Conservation (phyloP, 2,113 vertebrate species). For the Aphelocoma coerulescens region DNA sequence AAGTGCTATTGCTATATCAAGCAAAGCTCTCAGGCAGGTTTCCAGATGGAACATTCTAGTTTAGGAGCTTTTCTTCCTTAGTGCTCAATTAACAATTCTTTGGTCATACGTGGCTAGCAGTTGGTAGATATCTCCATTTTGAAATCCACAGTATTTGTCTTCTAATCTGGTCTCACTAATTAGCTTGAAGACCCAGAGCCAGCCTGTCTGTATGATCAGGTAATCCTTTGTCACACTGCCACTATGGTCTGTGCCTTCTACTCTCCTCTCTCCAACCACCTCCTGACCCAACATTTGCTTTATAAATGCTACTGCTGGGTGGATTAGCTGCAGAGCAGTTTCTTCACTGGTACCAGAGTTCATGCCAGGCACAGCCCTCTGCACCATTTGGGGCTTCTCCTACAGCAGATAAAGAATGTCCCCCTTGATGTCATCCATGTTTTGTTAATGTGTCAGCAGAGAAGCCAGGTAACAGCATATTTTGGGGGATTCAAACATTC, state of each 20-base stretch:
- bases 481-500: not conserved
- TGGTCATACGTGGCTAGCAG: not conserved
- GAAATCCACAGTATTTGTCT: not conserved
- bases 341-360: not conserved
- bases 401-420: not conserved
- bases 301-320: not conserved
- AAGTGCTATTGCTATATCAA: not conserved
- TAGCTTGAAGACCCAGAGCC: not conserved
- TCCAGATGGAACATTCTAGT: not conserved
- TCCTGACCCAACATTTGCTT: not conserved
- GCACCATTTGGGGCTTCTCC: not conserved
- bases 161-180: not conserved
- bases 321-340: not conserved
- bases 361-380: not conserved
- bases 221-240: fast-evolving
- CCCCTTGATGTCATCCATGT: not conserved
- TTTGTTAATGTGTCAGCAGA: not conserved
- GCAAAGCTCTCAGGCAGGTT: not conserved
- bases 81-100: not conserved
- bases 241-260: not conserved
- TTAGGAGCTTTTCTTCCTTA: not conserved
- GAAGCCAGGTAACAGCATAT: not conserved
- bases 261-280: not conserved
- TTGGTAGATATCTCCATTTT: not conserved
- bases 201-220: not conserved